Conservation (phyloP, 2,888 invertebrate species). For the Habrosyne pyritoides region DNA sequence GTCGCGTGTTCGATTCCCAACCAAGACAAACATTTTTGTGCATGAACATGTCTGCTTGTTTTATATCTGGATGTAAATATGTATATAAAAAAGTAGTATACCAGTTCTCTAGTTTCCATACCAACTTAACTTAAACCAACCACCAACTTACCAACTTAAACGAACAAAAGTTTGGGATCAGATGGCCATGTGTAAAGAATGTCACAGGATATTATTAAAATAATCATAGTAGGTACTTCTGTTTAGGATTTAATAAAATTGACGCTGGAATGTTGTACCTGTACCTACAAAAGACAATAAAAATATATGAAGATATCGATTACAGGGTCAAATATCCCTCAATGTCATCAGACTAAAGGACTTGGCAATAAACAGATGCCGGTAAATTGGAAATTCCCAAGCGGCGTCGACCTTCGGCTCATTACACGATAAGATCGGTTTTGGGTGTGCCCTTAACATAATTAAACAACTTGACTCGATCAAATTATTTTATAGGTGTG, state of each 20-base stretch:
- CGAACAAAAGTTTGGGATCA: no score
- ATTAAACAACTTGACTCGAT: slow-evolving; percentile 30
- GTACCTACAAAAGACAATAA: not conserved
- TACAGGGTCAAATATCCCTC: not conserved
- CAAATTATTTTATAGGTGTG: slow-evolving; percentile 23
- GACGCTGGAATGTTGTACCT: not conserved
- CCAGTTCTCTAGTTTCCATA: no score
- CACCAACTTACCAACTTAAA: no score
- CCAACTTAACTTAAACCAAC: no score
- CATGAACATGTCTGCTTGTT: no score
- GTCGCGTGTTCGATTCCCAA: no score
- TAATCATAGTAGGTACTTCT: not conserved
- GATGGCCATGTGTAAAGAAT: no score
- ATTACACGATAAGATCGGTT: slow-evolving; percentile 27
- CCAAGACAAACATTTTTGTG: no score
- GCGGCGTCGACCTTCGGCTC: slow-evolving; percentile 8
- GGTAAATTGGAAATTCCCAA: slow-evolving; percentile 6
- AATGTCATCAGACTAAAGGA: not conserved
- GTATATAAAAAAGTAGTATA: no score
- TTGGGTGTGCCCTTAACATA: slow-evolving; percentile 23
- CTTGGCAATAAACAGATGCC: not conserved
- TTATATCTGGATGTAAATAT: no score
- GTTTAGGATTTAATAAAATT: not conserved
- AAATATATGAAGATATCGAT: not conserved
- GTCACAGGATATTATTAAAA: no score